phyloP scores from a whole-genome alignment of 30 jellyfish, hydroid and myxozoan species.

The Calvadosia cruxmelitensis region DNA sequence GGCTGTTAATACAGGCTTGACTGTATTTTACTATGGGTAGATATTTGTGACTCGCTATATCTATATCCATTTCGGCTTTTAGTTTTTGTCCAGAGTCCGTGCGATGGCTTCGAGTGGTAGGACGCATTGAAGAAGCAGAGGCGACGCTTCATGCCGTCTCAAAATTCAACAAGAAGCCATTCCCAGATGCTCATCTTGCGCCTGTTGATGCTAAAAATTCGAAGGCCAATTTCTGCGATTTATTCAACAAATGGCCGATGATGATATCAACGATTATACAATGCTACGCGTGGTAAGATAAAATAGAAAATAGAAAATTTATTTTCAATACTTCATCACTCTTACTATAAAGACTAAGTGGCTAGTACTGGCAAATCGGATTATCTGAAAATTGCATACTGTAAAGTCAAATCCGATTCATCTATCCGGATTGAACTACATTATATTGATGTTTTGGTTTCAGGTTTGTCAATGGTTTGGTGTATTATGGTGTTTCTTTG shows the following conservation, averaged over 20 bases:
- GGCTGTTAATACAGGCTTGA: too few relatives aligned
- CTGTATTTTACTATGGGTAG: too few relatives aligned
- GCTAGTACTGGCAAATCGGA: too few relatives aligned
- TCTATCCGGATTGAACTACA: too few relatives aligned
- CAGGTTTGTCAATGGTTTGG: slow-evolving; percentile 93
- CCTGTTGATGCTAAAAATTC: slow-evolving; percentile 19
- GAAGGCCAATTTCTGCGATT: slow-evolving; percentile 36
- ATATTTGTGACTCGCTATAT: too few relatives aligned
- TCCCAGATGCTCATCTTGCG: slow-evolving; percentile 54
- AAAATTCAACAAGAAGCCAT: slow-evolving; percentile 44
- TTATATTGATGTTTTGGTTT: neutral
- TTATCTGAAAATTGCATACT: too few relatives aligned
- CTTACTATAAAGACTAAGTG: too few relatives aligned
- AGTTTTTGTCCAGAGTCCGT: slow-evolving; percentile 89
- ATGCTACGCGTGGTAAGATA: slow-evolving; percentile 76
- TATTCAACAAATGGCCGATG: slow-evolving; percentile 57
- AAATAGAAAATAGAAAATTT: too few relatives aligned
- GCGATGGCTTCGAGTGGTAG: slow-evolving; percentile 83
- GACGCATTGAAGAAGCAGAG: slow-evolving; percentile 67
- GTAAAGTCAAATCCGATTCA: too few relatives aligned
- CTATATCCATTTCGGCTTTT: neutral
- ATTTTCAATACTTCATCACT: too few relatives aligned
- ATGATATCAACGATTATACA: slow-evolving; percentile 47
- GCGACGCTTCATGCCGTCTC: slow-evolving; percentile 40
- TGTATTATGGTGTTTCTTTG: slow-evolving; percentile 80